Percentiles rank a stretch among this genome's conserved stretches.
phyloP scores from a whole-genome alignment of 1,140 invertebrate genomes.

The Cataglyphis hispanica region DNA sequence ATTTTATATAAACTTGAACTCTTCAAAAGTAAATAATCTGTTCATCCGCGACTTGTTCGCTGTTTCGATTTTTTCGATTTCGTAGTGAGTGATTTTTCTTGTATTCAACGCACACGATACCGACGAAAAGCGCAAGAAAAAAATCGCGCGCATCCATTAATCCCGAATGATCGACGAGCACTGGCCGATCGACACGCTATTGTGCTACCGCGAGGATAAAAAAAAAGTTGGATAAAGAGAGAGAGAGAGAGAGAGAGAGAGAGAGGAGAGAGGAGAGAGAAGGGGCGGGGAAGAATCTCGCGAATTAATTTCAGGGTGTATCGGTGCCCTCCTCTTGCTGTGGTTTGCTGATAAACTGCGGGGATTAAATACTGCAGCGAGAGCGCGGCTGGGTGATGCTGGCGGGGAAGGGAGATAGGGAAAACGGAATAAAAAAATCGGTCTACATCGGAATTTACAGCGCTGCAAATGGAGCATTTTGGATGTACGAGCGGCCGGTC shows the following conservation, averaged over 20 bases:
- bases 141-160: conserved; percentile 43
- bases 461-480: conserved; percentile 57
- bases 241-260: conserved; percentile 11
- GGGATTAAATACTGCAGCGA: conserved; percentile 61
- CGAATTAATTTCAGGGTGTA: conserved; percentile 63
- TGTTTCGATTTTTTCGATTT: conserved; percentile 24
- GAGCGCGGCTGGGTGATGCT: neutral
- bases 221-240: conserved; percentile 12
- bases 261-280: neutral
- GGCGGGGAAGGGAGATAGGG: conserved; percentile 12
- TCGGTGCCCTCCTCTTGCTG: conserved; percentile 42
- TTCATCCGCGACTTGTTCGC: neutral
- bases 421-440: conserved; percentile 37
- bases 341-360: conserved; percentile 59
- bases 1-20: neutral
- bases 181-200: conserved; percentile 50
- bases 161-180: conserved; percentile 54
- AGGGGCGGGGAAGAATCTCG: conserved; percentile 4
- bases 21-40: conserved; percentile 13
- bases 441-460: conserved; percentile 54
- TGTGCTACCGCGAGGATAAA: conserved; percentile 38
- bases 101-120: conserved; percentile 46
- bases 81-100: conserved; percentile 45
- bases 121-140: conserved; percentile 52
- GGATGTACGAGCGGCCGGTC: conserved; percentile 28